A percentile compares a stretch with the other conserved stretches of the same genome.
These are phyloP conservation scores for Melipona bicolor DNA, from an alignment of 2,888 invertebrate genomes.

Conservation along the genomic window DNA sequence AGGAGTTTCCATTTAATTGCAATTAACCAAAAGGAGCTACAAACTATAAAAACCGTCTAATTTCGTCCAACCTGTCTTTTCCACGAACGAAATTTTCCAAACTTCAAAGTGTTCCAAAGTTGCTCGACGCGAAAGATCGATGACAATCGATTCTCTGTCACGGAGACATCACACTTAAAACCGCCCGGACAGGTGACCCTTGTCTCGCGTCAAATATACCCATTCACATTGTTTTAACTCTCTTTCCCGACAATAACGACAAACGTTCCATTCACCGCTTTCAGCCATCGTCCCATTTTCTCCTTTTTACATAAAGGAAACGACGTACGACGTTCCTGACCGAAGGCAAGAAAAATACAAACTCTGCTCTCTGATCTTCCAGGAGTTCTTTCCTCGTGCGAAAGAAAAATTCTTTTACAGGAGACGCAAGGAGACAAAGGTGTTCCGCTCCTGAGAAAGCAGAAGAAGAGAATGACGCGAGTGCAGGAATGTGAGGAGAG, in stretches of 20 bases:
- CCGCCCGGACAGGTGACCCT: not conserved
- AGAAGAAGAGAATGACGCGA: constrained; percentile 38
- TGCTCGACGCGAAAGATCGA: not conserved
- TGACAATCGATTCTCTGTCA: not conserved
- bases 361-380: not conserved
- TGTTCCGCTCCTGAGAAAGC: constrained; percentile 2
- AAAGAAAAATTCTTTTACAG: not conserved
- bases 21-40: not conserved
- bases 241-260: too few species aligned
- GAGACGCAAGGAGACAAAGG: not conserved
- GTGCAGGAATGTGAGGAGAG: constrained; percentile 49
- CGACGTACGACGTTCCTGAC: accelerated
- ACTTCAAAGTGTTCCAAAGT: not conserved
- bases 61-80: too few species aligned
- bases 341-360: not conserved
- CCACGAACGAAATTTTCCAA: not conserved
- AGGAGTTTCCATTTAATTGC: not conserved
- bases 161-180: not conserved
- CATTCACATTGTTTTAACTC: not conserved
- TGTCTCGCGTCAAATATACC: not conserved
- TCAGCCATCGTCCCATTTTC: not conserved
- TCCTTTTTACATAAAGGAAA: not conserved
- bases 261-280: not conserved
- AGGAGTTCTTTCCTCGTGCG: not conserved
- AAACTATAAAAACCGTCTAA: too few species aligned